Conservation (phyloP, 2,888 invertebrate species). For the Hymenopus coronatus region DNA sequence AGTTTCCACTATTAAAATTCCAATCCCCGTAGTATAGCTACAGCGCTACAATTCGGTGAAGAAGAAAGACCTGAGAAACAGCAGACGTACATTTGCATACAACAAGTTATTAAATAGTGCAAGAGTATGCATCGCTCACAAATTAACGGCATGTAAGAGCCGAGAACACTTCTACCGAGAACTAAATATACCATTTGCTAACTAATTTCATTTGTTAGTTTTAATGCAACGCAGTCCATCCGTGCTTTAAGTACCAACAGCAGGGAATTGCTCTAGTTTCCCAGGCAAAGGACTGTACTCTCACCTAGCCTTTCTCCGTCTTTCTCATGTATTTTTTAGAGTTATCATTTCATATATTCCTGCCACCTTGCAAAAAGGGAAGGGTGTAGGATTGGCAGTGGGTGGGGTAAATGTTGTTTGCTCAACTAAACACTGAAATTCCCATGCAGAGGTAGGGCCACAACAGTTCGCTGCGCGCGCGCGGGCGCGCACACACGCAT, state of each 20-base stretch:
- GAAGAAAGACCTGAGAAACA: too few species aligned
- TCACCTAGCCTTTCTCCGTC: neutral
- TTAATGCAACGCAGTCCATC: neutral
- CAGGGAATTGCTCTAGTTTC: neutral
- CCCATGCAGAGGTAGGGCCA: constrained; percentile 4
- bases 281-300: neutral
- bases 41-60: too few species aligned
- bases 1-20: too few species aligned
- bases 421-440: constrained; percentile 20
- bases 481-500: neutral
- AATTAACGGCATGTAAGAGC: too few species aligned
- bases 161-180: too few species aligned
- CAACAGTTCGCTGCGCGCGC: neutral
- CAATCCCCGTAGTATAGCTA: too few species aligned
- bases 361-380: constrained; percentile 13
- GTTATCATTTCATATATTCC: constrained; percentile 27
- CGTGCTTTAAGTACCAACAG: neutral
- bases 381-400: neutral
- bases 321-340: constrained; percentile 20
- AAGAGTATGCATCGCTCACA: too few species aligned
- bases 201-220: neutral
- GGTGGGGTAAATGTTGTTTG: constrained; percentile 12
- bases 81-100: too few species aligned
- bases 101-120: too few species aligned
- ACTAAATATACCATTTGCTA: too few species aligned